Percentiles rank a stretch among this genome's conserved stretches.
These are phyloP conservation scores for Phrixothrix hirtus DNA, from an alignment of 2,888 invertebrate species.

Conservation along the genomic window DNA sequence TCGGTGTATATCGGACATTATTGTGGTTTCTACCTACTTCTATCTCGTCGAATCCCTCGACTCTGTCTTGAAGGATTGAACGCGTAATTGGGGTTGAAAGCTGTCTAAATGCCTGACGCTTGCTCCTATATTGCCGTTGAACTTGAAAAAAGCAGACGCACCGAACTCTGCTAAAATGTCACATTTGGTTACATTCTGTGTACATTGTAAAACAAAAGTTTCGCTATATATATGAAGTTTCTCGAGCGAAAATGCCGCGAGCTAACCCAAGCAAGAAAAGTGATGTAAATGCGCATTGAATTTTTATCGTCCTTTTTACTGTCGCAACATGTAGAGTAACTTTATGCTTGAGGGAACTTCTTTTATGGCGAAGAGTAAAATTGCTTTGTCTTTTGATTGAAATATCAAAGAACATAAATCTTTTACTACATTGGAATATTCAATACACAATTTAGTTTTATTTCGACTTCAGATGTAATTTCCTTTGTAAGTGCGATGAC, in stretches of 20 bases:
- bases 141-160: slow-evolving; percentile 21
- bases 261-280: slow-evolving; percentile 48
- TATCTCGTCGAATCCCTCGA: slow-evolving; percentile 36
- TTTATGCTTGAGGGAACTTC: slow-evolving; percentile 52
- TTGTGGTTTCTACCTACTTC: slow-evolving; percentile 9
- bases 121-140: slow-evolving; percentile 21
- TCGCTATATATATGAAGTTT: slow-evolving; percentile 21
- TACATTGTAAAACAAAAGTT: slow-evolving; percentile 26
- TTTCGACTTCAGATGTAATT: too few species aligned
- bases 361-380: slow-evolving; percentile 48
- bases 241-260: slow-evolving; percentile 27
- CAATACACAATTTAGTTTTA: slow-evolving; percentile 31
- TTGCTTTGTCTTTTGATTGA: slow-evolving; percentile 50
- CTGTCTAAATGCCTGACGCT: slow-evolving; percentile 39
- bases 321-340: slow-evolving; percentile 57
- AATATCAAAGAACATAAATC: slow-evolving; percentile 51
- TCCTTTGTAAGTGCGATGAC: not conserved
- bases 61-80: slow-evolving; percentile 46
- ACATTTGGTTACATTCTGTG: slow-evolving; percentile 21
- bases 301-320: slow-evolving; percentile 57
- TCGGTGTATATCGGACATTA: slow-evolving; percentile 3
- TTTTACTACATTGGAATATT: slow-evolving; percentile 45
- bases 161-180: slow-evolving; percentile 17
- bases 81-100: slow-evolving; percentile 45
- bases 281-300: slow-evolving; percentile 57